These are phyloP conservation scores for Cynocephalus volans DNA, from an alignment of 2,113 vertebrate species.

Conservation along the genomic window DNA sequence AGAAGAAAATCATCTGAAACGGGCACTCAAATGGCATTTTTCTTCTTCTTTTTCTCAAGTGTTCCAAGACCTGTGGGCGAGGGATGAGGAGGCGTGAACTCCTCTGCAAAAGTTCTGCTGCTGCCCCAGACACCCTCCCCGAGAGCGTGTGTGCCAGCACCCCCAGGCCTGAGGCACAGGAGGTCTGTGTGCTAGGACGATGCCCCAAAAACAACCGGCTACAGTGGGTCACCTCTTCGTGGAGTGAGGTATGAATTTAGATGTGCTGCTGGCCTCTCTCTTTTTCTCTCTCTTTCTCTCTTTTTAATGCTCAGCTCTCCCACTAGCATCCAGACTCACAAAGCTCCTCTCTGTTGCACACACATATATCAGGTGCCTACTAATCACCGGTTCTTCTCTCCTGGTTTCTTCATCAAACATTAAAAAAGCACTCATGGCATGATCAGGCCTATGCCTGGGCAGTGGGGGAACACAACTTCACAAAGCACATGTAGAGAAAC, in stretches of 20 bases:
- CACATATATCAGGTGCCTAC: rapidly evolving
- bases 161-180: slow-evolving; percentile 92
- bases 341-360: neutral
- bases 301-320: too few species aligned
- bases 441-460: neutral
- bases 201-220: slow-evolving; percentile 96
- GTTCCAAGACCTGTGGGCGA: slow-evolving; percentile 97
- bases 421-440: neutral
- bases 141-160: slow-evolving; percentile 92
- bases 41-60: slow-evolving; percentile 88
- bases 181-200: slow-evolving; percentile 94
- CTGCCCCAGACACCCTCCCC: slow-evolving; percentile 88
- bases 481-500: neutral
- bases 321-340: neutral
- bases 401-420: too few species aligned
- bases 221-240: slow-evolving; percentile 94
- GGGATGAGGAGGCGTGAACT: slow-evolving; percentile 94
- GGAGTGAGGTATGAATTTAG: slow-evolving; percentile 94
- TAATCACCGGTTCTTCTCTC: neutral
- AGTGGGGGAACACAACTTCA: too few species aligned
- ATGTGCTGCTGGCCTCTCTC: rapidly evolving
- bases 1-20: neutral
- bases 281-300: rapidly evolving
- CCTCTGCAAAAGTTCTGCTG: slow-evolving; percentile 91
- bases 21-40: neutral